phyloP scores from a whole-genome alignment of 2,797 vertebrate species.

The Mormyrus proboscirostris region DNA sequence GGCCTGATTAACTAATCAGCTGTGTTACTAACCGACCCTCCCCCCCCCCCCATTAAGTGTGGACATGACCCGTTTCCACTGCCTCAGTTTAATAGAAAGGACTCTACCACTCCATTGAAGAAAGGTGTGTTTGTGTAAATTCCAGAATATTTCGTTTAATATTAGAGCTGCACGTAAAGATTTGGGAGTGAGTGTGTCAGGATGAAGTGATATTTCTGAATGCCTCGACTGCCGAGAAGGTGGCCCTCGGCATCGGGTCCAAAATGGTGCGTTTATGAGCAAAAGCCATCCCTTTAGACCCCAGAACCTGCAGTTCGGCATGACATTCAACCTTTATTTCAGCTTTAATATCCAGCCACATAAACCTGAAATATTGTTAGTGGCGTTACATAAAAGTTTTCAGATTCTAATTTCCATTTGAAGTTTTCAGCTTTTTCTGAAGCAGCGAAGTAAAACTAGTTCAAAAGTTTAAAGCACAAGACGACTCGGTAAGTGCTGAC shows the following conservation, averaged over 20 bases:
- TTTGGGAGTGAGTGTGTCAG: not conserved
- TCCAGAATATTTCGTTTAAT: not conserved
- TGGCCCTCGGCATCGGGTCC: not conserved
- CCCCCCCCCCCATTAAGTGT: conserved; percentile 21
- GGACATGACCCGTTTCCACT: conserved; percentile 18
- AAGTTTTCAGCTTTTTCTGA: not conserved
- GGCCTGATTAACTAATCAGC: not conserved
- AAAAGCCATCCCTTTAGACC: not conserved
- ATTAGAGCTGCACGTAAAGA: not conserved
- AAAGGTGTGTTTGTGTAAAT: conserved; percentile 2
- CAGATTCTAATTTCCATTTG: not conserved
- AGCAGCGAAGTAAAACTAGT: not conserved
- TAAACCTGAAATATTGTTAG: not conserved
- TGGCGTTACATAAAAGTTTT: not conserved
- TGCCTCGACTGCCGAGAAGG: not conserved
- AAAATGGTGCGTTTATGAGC: not conserved
- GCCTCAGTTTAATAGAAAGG: conserved; percentile 6
- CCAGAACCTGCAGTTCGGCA: not conserved
- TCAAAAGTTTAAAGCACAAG: not conserved
- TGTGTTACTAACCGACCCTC: not conserved
- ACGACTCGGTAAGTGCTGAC: not conserved
- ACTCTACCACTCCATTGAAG: conserved; percentile 8
- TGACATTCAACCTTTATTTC: not conserved
- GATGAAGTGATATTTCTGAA: not conserved
- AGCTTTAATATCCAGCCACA: not conserved